Percentiles rank a stretch among this genome's conserved stretches.
Conservation (phyloP, 2,888 invertebrate genomes). For the Chrysolina haemoptera region DNA sequence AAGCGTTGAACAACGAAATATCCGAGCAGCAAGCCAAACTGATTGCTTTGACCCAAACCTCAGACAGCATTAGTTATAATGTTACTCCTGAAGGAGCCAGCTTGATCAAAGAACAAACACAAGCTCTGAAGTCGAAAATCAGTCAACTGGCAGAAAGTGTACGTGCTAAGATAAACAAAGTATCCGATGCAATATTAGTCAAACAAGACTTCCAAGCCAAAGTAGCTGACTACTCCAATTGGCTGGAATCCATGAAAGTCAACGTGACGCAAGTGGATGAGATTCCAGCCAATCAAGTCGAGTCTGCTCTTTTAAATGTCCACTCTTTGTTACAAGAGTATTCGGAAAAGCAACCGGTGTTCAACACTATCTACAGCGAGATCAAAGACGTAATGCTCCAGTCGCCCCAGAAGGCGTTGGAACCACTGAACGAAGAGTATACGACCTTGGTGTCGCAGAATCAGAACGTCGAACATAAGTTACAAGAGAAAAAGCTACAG, state of each 20-base stretch:
- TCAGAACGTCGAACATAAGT: constrained; percentile 81
- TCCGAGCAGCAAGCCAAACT: constrained; percentile 89
- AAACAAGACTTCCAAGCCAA: constrained; percentile 89
- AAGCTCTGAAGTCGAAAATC: constrained; percentile 82
- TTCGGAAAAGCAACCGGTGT: constrained; percentile 84
- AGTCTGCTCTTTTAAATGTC: constrained; percentile 82
- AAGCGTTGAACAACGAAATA: constrained; percentile 88
- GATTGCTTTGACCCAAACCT: constrained; percentile 83
- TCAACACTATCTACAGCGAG: constrained; percentile 86
- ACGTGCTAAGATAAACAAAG: constrained; percentile 82
- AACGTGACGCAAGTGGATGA: constrained; percentile 86
- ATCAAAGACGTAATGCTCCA: constrained; percentile 82
- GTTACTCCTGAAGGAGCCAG: constrained; percentile 85
- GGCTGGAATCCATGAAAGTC: constrained; percentile 82
- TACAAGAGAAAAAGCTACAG: constrained; percentile 81
- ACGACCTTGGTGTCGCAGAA: constrained; percentile 84
- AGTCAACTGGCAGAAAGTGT: constrained; percentile 84
- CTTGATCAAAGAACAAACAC: constrained; percentile 80
- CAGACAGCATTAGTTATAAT: constrained; percentile 84
- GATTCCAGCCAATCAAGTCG: constrained; percentile 86
- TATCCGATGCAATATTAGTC: constrained; percentile 86
- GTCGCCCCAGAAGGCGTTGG: constrained; percentile 83
- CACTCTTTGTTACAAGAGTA: constrained; percentile 89
- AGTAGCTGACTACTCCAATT: constrained; percentile 83
- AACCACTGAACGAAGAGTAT: constrained; percentile 82